phyloP scores from a whole-genome alignment of 2,888 invertebrate species.

The Dendrolimus pini region DNA sequence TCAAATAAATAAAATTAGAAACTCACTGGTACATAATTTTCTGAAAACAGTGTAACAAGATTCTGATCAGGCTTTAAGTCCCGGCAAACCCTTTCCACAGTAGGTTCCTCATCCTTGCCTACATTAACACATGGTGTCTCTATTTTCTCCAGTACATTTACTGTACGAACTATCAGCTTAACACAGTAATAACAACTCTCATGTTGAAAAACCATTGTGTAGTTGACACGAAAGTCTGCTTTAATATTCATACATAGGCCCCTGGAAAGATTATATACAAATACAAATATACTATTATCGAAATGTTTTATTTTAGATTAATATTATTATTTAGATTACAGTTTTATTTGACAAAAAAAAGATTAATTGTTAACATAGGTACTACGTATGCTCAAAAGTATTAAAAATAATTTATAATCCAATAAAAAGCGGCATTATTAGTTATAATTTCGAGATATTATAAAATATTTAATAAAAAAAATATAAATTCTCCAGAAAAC shows the following conservation, averaged over 20 bases:
- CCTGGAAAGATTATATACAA: conserved; percentile 35
- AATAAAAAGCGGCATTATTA: background rate
- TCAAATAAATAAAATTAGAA: conserved; percentile 1
- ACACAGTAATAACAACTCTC: conserved; percentile 89
- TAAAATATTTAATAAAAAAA: too few relatives aligned
- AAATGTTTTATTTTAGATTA: too few relatives aligned
- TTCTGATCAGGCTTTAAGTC: conserved; percentile 87
- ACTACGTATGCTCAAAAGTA: too few relatives aligned
- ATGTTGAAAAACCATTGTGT: conserved; percentile 87
- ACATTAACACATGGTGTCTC: conserved; percentile 90
- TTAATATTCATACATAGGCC: conserved; percentile 84
- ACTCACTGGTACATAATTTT: conserved; percentile 88
- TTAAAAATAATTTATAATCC: background rate
- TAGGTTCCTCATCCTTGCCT: conserved; percentile 78
- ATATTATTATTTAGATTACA: too few relatives aligned
- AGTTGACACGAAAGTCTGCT: conserved; percentile 87
- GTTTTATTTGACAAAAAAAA: too few relatives aligned
- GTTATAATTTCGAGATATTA: background rate
- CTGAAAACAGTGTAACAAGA: conserved; percentile 89
- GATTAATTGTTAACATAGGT: too few relatives aligned
- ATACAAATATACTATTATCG: too few relatives aligned
- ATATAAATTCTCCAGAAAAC: background rate
- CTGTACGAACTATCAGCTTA: conserved; percentile 88
- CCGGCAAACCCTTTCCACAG: conserved; percentile 85
- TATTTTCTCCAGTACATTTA: conserved; percentile 92